Evolutionary conservation across 2,888 invertebrate genomes (phyloP), one percentile per base, ranked within the genome.

Genomic region (Bembecia ichneumoniformis): DNA sequence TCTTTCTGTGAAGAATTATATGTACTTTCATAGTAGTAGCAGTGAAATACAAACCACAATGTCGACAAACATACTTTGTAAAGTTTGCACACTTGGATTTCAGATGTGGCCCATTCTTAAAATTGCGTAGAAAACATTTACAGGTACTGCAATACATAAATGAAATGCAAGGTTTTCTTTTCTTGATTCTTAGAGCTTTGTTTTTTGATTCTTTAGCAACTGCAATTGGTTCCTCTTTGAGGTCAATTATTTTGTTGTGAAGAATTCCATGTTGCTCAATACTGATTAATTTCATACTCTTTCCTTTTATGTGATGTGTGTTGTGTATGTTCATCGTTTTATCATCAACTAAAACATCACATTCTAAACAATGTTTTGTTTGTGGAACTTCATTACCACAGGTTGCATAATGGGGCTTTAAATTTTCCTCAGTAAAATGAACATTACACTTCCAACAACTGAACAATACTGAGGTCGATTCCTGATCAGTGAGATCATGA

Each of bases 41-140:
- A 1, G 76, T 71, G 46, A 78, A 62, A 48, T 68, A 53, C 44
- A 83, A 64, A 3, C 82, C 82, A 62, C 82, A 83, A 47, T 56
- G 50, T 55, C 62, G 63, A 53, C 82, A 82, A 20, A 68, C 52
- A 49, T 51, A 54, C 53, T 59, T 74, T 5, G 44, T 15, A 9
- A 71, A 57, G 48, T 70, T 56, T 11, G 51, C 50, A 56, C 80
- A 81, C 36, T 51, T 58, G 9, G 53, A 55, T 51, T 72, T 53
- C 2, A 55, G 44, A 49, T 81, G 81, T 35, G 60, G 51, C 48
- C 57, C 57, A n/a, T 56, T 60, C 35, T 55, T 49, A n/a, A 54
- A 28, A 50, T 54, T 49, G 47, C 54, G 62, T 36, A 79, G 48
- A 59, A 68, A 77, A 58, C 74, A 71, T 55, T 75, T 68, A 57